These are phyloP conservation scores for Zosterops borbonicus DNA, from an alignment of 2,113 vertebrate species.

Conservation along the genomic window DNA sequence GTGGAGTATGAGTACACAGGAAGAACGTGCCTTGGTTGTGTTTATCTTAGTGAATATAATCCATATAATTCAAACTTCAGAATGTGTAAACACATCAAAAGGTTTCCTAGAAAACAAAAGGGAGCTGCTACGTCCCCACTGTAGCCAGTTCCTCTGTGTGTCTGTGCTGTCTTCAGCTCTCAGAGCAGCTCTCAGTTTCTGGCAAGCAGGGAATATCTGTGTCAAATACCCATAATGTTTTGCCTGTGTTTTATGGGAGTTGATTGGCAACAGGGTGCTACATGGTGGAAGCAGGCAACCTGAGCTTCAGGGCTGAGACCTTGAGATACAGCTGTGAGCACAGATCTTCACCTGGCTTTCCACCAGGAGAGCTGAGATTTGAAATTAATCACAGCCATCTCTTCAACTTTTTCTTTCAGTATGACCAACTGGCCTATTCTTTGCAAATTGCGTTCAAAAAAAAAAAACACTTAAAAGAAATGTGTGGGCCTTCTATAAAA, in stretches of 20 bases:
- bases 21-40: background rate
- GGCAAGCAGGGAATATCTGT: background rate
- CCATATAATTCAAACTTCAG: background rate
- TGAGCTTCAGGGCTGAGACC: background rate
- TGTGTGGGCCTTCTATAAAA: background rate
- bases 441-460: background rate
- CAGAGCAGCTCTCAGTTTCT: background rate
- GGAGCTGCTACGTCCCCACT: rapidly evolving
- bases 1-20: background rate
- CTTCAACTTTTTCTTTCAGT: background rate
- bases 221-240: background rate
- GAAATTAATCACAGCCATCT: background rate
- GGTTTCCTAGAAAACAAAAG: background rate
- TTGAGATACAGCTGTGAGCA: background rate
- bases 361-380: background rate
- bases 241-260: background rate
- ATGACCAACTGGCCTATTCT: background rate
- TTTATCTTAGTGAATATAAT: background rate
- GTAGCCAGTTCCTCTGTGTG: background rate
- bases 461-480: background rate
- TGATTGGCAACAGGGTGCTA: background rate
- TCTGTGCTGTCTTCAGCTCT: background rate
- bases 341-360: background rate
- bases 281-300: background rate
- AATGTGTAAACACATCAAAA: background rate